phyloP scores from a whole-genome alignment of 2,888 invertebrate species.

The Acleris literana region DNA sequence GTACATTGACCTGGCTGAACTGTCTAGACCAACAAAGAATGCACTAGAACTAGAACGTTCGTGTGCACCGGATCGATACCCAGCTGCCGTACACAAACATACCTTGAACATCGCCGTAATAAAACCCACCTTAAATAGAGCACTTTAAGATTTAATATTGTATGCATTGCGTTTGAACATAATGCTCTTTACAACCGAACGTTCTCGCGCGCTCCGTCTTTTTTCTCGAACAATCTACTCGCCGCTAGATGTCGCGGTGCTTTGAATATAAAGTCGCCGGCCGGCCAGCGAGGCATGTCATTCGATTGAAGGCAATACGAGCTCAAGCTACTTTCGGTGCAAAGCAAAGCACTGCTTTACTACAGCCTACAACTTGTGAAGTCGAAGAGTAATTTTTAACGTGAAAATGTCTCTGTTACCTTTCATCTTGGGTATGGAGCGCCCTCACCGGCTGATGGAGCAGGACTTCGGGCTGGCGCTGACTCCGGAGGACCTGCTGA shows the following conservation, averaged over 20 bases:
- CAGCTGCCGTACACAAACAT: too few species aligned
- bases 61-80: too few species aligned
- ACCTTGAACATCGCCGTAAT: too few species aligned
- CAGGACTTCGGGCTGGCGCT: slow-evolving; percentile 74
- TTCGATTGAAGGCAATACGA: slow-evolving; percentile 27
- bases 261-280: slow-evolving; percentile 31
- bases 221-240: slow-evolving; percentile 40
- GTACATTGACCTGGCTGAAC: too few species aligned
- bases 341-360: slow-evolving; percentile 25
- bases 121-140: too few species aligned
- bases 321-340: slow-evolving; percentile 19
- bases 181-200: neutral
- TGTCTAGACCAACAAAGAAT: too few species aligned
- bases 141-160: too few species aligned
- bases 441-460: slow-evolving; percentile 63
- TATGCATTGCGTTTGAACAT: neutral
- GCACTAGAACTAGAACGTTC: too few species aligned
- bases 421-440: slow-evolving; percentile 40
- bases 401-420: slow-evolving; percentile 34
- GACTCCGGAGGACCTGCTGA: slow-evolving; percentile 69
- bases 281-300: slow-evolving; percentile 22
- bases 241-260: slow-evolving; percentile 43
- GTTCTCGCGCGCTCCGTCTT: slow-evolving; percentile 8
- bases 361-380: neutral
- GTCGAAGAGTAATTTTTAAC: slow-evolving; percentile 1